These are phyloP conservation scores for Scophthalmus maximus DNA, from an alignment of 2,113 vertebrate species.

Conservation along the genomic window DNA sequence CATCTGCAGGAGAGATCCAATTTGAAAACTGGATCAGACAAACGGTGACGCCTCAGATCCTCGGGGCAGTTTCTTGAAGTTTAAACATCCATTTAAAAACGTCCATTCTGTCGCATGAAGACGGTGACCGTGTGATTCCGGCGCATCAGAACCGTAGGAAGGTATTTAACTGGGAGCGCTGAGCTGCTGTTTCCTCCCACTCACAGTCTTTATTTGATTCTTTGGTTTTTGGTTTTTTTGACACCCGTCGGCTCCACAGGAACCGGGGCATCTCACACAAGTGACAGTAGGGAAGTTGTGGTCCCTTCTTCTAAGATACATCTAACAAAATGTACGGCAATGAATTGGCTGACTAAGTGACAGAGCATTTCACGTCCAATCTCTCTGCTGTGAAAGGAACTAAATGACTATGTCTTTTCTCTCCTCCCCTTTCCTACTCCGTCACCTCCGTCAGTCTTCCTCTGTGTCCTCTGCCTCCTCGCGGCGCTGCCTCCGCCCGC, in stretches of 20 bases:
- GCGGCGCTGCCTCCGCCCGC: constrained; percentile 78
- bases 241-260: too few species aligned
- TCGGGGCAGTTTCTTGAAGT: background rate
- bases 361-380: background rate
- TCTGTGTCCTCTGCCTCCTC: constrained; percentile 85
- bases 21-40: background rate
- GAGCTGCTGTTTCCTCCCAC: too few species aligned
- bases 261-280: too few species aligned
- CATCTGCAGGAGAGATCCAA: background rate
- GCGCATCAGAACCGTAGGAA: background rate
- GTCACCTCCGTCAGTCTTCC: constrained; percentile 80
- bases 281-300: too few species aligned
- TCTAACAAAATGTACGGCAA: too few species aligned
- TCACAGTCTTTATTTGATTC: too few species aligned
- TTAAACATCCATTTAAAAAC: background rate
- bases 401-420: constrained; percentile 7
- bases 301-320: too few species aligned
- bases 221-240: too few species aligned
- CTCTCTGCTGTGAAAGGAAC: background rate
- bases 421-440: background rate
- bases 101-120: background rate
- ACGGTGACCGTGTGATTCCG: background rate
- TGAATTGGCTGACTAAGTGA: background rate
- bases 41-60: background rate
- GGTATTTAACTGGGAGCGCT: too few species aligned